phyloP scores from a whole-genome alignment of 2,888 invertebrate genomes.

The Morinoia aosen region DNA sequence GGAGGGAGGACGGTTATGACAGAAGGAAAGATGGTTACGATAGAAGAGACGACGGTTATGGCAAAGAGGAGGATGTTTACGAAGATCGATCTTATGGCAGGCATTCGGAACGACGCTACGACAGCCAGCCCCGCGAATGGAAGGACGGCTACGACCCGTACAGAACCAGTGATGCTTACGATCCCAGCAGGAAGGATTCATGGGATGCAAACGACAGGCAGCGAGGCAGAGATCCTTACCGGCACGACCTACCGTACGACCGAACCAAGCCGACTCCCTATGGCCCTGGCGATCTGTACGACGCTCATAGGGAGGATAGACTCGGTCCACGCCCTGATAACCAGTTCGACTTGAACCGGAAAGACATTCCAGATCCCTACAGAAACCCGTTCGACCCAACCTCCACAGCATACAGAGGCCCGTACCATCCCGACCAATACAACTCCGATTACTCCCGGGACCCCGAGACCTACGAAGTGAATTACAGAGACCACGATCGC shows the following conservation, averaged over 20 bases:
- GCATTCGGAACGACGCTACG: neutral
- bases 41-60: neutral
- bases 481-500: neutral
- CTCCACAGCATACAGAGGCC: neutral
- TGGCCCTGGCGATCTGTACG: neutral
- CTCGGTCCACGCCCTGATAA: neutral
- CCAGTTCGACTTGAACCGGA: neutral
- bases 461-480: neutral
- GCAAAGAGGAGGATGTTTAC: neutral
- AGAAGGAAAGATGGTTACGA: neutral
- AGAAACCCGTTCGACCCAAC: neutral
- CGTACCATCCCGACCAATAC: neutral
- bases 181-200: neutral
- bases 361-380: neutral
- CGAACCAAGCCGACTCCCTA: neutral
- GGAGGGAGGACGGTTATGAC: neutral
- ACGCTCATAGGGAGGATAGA: neutral
- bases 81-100: neutral
- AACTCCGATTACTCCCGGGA: neutral
- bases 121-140: neutral
- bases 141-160: neutral
- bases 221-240: neutral
- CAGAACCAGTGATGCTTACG: neutral
- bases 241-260: neutral
- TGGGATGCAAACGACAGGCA: neutral